Evolutionary conservation across 2,113 vertebrate species (phyloP).

Genomic region (Gracilinanus agilis): DNA sequence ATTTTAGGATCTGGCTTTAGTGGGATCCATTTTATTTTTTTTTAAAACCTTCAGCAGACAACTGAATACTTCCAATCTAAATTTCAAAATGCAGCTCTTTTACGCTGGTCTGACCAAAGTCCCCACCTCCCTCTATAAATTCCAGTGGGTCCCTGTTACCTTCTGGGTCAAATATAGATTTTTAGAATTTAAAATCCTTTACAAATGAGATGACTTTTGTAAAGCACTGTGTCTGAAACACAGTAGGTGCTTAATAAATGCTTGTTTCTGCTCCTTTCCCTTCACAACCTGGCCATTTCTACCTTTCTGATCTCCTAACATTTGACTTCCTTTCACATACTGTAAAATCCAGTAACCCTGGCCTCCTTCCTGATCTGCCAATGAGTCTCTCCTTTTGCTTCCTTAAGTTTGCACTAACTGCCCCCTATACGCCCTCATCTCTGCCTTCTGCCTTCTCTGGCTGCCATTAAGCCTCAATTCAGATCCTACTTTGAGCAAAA

Average conservation of each 20-base stretch:
- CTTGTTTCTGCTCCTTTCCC: neutral
- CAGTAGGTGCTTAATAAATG: neutral
- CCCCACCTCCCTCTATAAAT: neutral
- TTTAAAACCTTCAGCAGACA: neutral
- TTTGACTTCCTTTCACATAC: neutral
- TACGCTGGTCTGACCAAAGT: neutral
- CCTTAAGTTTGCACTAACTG: neutral
- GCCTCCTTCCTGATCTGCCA: neutral
- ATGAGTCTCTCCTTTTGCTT: neutral
- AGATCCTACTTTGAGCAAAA: neutral
- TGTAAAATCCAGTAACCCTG: neutral
- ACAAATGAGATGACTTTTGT: neutral
- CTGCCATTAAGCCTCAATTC: neutral
- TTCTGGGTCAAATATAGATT: neutral
- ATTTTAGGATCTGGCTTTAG: neutral
- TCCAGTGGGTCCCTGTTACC: neutral
- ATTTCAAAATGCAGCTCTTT: neutral
- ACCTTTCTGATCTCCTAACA: neutral
- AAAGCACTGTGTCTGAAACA: neutral
- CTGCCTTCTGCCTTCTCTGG: neutral
- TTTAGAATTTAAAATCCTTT: neutral
- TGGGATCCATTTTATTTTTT: neutral
- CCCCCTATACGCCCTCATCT: neutral
- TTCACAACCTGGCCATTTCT: neutral
- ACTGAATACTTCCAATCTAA: neutral